Evolutionary conservation across 2,888 invertebrate genomes (phyloP).

Genomic region (Harpalus rubripes): DNA sequence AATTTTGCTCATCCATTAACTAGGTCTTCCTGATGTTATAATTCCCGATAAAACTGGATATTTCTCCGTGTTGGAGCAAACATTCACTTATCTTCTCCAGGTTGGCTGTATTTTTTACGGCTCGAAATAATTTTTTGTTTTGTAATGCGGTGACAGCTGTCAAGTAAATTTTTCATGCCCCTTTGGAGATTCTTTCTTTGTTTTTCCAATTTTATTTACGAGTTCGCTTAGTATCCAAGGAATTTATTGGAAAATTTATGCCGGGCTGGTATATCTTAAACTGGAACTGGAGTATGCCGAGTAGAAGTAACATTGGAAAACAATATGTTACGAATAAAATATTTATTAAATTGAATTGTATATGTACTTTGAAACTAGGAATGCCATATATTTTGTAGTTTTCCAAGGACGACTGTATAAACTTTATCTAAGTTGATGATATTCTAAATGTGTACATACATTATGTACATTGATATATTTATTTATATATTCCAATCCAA

Average conservation of each 20-base stretch:
- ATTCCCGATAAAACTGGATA: constrained; percentile 11
- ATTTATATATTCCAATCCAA: no score
- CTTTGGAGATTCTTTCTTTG: constrained; percentile 58
- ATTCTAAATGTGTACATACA: not conserved
- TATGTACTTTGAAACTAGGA: not conserved
- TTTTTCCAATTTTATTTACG: constrained; percentile 60
- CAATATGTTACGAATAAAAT: constrained; percentile 42
- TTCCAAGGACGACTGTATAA: not conserved
- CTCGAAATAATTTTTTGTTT: constrained; percentile 49
- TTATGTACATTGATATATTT: no score
- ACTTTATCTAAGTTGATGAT: not conserved
- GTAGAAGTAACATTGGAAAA: constrained; percentile 7
- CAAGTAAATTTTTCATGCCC: constrained; percentile 56
- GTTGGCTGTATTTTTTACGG: constrained; percentile 19
- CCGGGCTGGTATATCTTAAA: not conserved
- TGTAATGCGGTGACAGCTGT: constrained; percentile 60
- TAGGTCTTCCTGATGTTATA: not conserved
- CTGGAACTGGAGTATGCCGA: not conserved
- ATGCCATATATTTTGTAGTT: not conserved
- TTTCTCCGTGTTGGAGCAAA: not conserved
- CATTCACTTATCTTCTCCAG: constrained; percentile 25
- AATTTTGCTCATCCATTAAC: constrained; percentile 22
- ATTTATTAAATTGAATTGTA: constrained; percentile 27
- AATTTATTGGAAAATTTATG: constrained; percentile 55
- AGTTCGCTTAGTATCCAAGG: constrained; percentile 25